Evolutionary conservation across 2,797 vertebrate genomes (phyloP), one percentile per base, ranked within the genome.

Genomic region (Myripristis murdjan): DNA sequence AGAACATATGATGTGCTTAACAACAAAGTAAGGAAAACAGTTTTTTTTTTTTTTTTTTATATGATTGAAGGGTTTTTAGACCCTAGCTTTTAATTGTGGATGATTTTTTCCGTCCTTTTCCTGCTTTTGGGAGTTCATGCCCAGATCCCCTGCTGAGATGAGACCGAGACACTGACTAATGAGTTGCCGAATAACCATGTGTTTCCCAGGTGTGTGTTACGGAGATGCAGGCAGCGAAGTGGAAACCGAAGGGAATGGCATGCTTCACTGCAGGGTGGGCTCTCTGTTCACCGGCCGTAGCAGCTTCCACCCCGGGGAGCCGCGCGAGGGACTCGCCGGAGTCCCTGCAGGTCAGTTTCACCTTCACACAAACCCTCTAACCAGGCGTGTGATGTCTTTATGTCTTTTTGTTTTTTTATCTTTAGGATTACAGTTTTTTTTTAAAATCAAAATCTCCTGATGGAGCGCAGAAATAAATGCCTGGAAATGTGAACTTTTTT

Each of bases 251-350:
- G 89, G 91, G 18, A 91, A 63, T 8, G 87, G 91, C 66, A 62
- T 91, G 78, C 83, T 94, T 75, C 91, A 93, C 81, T 92, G 85
- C 89, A 90, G 91, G 64, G 90, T 94, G 15, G 93, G 93, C 12
- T 93, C 94, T 28, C 82, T 96, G 66, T 96, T 95, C 85, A 82
- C 87, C 1, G 93, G 93, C 5, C 90, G 90, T 5, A 93, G 92
- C 85, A 93, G 93, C 83, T 94, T 95, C 76, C 92, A 94, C 47
- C 90, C 94, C 0, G 91, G 88, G n/a, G 94, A 95, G 68, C 62
- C 87, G 41, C 89, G 86, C 0, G 94, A 95, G 8, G 92, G 91
- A 5, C 83, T 91, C 10, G 44, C 83, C 7, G 91, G 90, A 64
- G 75, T 86, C 43, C 77, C 91, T 18, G 52, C 92, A 82, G 95